Base-by-base conservation (phyloP, 35 echinoderm and acorn worm species). In the Heliocidaris erythrogramma region DNA sequence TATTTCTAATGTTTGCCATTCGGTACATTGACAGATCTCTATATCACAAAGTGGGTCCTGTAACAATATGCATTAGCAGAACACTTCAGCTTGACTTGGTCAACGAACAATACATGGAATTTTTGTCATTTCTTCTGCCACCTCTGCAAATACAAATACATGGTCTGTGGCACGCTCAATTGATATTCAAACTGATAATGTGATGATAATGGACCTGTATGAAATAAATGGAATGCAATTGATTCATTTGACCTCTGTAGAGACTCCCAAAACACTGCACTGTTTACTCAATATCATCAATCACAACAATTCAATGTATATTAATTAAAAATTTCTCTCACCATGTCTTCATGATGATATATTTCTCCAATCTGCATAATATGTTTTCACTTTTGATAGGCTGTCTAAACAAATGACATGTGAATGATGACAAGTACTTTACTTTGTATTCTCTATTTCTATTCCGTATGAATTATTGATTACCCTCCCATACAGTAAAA, bases 61-160 rank as follows among this genome's bases (percentile, higher is more conserved):
- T 21, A 78, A 78, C n/a, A n/a, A 78, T 78, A 78, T n/a, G 65
- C 65, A 78, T 78, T n/a, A 27, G 65, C 27, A 42, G 21, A 27
- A n/a, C 65, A 7, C 65, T 78, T 69, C 5, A n/a, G 27, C 65
- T 78, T 78, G 21, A 78, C n/a, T 24, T n/a, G 65, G 18, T n/a
- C 0, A 21, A 78, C 2, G 65, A 78, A 78, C 65, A 78, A 78
- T 78, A 24, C 21, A n/a, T 78, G 65, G 5, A 21, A 78, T 78
- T 78, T 78, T 78, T 78, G 21, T 78, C 65, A 78, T 78, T 78
- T 78, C 65, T 78, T n/a, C 65, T 78, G 17, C 65, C 65, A 78
- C 65, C 65, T 24, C 27, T 78, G 65, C 65, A 78, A 78, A 78
- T 18, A 78, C 18, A 78, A n/a, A 52, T 8, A 78, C 65, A 5